Evolutionary conservation across 2,888 invertebrate species (phyloP), one percentile per base, ranked within the genome.

Genomic region (Sarcophaga subvicina): DNA sequence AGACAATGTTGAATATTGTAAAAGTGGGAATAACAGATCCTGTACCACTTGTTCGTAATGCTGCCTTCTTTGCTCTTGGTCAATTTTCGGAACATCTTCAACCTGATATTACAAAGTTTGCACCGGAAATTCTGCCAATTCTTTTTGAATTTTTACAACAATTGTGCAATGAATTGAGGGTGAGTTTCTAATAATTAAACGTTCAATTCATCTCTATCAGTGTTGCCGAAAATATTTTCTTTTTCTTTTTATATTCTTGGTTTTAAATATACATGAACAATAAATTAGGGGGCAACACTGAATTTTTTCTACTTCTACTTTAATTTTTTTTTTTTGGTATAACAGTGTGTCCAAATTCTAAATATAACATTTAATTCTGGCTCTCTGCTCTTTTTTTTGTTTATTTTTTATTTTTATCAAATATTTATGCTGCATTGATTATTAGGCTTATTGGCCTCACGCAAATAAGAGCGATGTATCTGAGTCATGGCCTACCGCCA

Each of bases 1-100:
- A 96, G 89, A 94, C 95, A 6, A 96, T 97, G 91, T 92, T 97
- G 75, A 95, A 95, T 89, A 96, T 96, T 89, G 95, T 97, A 17
- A 96, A 96, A 91, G 94, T 94, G 81, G 97, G 97, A 25, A 96
- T 97, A 71, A 94, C 94, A 60, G 96, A 96, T 92, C 93, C 94
- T 0, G 94, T 94, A 84, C 94, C 95, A 0, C 94, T 95, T 11
- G 96, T 97, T 6, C 94, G 96, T 72, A 96, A 96, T 92, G 96
- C 96, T 1, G 97, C 97, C 0, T 95, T 97, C 70, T 97, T 96
- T 93, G 96, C 97, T 0, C 94, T 97, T 5, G 97, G 97, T 0
- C 97, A 97, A 92, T 97, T 97, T 93, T 96, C 97, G 0, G 97
- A 97, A 92, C 95, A 96, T 93, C 93, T 97, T 71, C 97, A 96